Evolutionary conservation across 2,888 invertebrate genomes (phyloP).

Genomic region (Maniola hyperantus): DNA sequence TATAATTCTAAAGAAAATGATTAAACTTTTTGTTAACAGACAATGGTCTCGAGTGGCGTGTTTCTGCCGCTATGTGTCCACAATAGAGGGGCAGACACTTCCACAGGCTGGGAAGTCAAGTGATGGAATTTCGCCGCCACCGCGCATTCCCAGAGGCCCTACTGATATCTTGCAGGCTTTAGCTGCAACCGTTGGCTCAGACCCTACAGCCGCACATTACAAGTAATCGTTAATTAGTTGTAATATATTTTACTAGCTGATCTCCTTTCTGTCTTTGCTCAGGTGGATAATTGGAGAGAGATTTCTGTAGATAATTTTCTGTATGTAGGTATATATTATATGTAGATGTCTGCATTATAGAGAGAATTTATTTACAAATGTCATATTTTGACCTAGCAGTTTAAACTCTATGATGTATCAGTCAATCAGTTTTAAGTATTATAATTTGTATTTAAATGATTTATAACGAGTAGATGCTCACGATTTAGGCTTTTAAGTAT

Average conservation of each 20-base stretch:
- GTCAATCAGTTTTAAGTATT: too few species aligned
- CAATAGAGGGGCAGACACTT: constrained; percentile 68
- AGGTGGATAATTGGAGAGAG: too few species aligned
- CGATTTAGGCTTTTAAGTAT: too few species aligned
- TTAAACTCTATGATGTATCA: too few species aligned
- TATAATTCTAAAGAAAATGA: not conserved
- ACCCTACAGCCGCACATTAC: constrained; percentile 93
- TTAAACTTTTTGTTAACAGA: constrained; percentile 48
- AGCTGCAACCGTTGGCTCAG: constrained; percentile 89
- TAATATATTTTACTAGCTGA: not conserved
- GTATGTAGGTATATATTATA: too few species aligned
- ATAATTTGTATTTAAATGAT: too few species aligned
- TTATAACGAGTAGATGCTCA: too few species aligned
- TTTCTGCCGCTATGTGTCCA: constrained; percentile 61
- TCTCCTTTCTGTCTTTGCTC: not conserved
- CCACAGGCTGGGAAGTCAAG: constrained; percentile 59
- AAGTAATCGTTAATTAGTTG: constrained; percentile 68
- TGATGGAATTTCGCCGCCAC: constrained; percentile 82
- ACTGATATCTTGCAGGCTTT: constrained; percentile 93
- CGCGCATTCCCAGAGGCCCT: constrained; percentile 87
- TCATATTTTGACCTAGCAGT: too few species aligned
- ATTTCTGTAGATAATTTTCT: not conserved
- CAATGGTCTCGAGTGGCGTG: constrained; percentile 65
- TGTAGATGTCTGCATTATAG: too few species aligned
- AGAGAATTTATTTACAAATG: too few species aligned